Evolutionary conservation across 2,113 vertebrate genomes (phyloP), one percentile per base, ranked within the genome.

Genomic region (Noturus placidus): DNA sequence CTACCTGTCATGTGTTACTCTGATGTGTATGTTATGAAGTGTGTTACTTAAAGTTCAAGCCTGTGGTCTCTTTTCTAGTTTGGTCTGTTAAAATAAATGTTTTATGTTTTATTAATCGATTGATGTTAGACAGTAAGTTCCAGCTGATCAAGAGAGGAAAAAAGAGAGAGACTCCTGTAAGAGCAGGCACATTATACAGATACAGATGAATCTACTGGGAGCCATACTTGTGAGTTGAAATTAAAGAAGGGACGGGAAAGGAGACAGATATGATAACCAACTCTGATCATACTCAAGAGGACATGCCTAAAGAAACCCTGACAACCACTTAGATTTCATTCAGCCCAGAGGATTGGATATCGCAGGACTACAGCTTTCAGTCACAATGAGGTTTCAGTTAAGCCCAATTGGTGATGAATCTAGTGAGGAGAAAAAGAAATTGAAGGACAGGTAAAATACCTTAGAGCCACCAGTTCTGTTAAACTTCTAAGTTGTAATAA

Each of bases 241-340:
- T 84, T 17, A 85, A 74, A 85, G 83, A 38, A 85, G 10, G 19
- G 77, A 56, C 33, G n/a, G 76, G 78, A 80, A 59, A 72, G 83
- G 52, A 19, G 69, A 85, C 20, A 74, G 52, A 74, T 76, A 42
- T 57, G 52, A 74, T 85, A 59, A 74, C 33, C 46, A 70, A 57
- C 20, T 61, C 35, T 33, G 52, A 76, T 59, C 15, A 30, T 76
- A 59, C 35, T 61, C 33, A 42, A 38, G 69, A 85, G 33, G 13
- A 61, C 22, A 38, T 69, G 22, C 72, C 38, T 77, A 42, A 88
- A 69, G 38, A 78, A 83, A 79, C 82, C 46, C 25, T n/a, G 27
- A 69, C 79, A 82, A 11, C 22, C 56, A 82, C 33, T 82, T 61
- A 38, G 50, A 79, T 54, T 52, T 79, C 27, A 79, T 79, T 87